A percentile compares a stretch with the other conserved stretches of the same genome.
Evolutionary conservation across 2,797 vertebrate species (phyloP).

Genomic region (Brachyrhaphis roseni): DNA sequence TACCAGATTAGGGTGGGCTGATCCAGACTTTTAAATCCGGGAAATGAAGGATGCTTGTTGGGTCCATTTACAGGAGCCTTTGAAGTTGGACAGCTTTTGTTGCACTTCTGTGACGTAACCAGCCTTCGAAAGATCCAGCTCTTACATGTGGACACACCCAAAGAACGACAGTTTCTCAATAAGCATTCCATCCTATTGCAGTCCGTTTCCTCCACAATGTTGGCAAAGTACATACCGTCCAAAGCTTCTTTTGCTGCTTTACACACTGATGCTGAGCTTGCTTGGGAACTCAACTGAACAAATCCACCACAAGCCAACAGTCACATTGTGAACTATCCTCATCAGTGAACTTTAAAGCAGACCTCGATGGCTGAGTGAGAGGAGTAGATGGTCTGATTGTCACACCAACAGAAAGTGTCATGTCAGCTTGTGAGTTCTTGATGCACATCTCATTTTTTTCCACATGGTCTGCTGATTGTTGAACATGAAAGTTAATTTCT

Average conservation of each 20-base stretch:
- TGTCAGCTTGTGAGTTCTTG: neutral
- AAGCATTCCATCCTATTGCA: neutral
- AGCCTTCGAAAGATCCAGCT: neutral
- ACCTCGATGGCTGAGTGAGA: slow-evolving; percentile 37
- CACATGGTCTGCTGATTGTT: neutral
- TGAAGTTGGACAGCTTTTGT: neutral
- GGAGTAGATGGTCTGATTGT: neutral
- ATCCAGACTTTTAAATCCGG: neutral
- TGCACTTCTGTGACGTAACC: neutral
- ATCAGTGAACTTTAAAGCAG: slow-evolving; percentile 23
- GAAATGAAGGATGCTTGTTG: neutral
- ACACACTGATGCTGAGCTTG: neutral
- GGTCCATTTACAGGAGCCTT: neutral
- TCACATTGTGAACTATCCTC: slow-evolving; percentile 31
- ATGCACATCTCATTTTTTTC: neutral
- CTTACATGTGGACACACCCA: neutral
- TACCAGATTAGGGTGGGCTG: too few species aligned
- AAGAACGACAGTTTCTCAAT: neutral
- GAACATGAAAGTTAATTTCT: neutral
- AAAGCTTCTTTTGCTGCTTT: neutral
- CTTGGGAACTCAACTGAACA: neutral
- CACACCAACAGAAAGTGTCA: slow-evolving; percentile 13
- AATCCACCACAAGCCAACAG: neutral
- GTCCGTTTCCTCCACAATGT: neutral
- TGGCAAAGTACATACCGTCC: neutral